Base-by-base conservation (phyloP, 1,140 invertebrate species). In the Coptotermes formosanus region DNA sequence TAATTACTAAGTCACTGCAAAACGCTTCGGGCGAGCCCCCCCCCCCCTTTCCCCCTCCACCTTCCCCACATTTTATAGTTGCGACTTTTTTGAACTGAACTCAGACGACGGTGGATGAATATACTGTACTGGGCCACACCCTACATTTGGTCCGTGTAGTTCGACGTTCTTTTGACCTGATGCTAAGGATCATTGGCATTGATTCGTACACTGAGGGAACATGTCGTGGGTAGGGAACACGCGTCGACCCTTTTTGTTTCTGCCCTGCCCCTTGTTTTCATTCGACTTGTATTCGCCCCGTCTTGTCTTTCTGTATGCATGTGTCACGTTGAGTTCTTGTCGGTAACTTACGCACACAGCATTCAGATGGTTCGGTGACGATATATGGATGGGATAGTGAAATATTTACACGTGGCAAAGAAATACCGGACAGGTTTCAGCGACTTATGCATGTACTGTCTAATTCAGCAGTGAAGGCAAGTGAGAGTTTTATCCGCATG, bases 61-160 rank as follows among this genome's bases (percentile, higher is more conserved):
- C n/a, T 2, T 3, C n/a, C 25, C 59, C 25, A 1, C 7, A 64
- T 19, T 64, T 75, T 75, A 75, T 16, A 75, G 25, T 75, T 75
- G 64, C n/a, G 64, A 75, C 64, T 75, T 75, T 75, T 38, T 30
- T 75, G 19, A 75, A 75, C 25, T 75, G 64, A 75, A 75, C n/a
- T 9, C 25, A 30, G 64, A 75, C 7, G 64, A 75, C 30, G 64
- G 64, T 25, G 64, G 64, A 30, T 75, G 64, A 14, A 75, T 75
- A 25, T 75, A 75, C n/a, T 30, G 1, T 30, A 75, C 64, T 75
- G 64, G 64, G 9, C 64, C 64, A 75, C 64, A 75, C 64, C 64
- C 64, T 75, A 16, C 64, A 75, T 75, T 75, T 75, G 64, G 64
- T 75, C 64, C 25, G 30, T 75, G 64, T 75, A 75, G 64, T 75